Evolutionary conservation across 2,797 vertebrate species (phyloP).

Genomic region (Hozukius guyotensis): DNA sequence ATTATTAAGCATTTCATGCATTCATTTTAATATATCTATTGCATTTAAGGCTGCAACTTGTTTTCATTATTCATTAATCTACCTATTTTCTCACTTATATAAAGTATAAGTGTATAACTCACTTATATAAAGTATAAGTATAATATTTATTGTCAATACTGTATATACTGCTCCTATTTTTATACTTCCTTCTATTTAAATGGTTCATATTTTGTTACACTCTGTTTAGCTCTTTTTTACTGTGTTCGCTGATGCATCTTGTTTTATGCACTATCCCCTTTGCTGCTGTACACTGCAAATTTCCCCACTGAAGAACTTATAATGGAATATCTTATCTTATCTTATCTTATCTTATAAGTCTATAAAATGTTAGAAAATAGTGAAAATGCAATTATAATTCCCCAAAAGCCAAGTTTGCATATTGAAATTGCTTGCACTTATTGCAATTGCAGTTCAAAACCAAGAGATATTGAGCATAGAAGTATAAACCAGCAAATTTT

Average conservation of each 20-base stretch:
- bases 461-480: background rate
- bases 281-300: too few species aligned
- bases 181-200: too few species aligned
- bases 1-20: background rate
- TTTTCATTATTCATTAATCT: background rate
- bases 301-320: too few species aligned
- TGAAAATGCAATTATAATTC: background rate
- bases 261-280: too few species aligned
- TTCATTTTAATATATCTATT: background rate
- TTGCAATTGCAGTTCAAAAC: background rate
- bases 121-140: background rate
- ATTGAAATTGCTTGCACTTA: background rate
- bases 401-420: background rate
- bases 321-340: too few species aligned
- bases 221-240: too few species aligned
- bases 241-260: too few species aligned
- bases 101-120: background rate
- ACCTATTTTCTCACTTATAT: background rate
- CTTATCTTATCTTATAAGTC: background rate
- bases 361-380: background rate
- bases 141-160: too few species aligned
- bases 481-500: background rate
- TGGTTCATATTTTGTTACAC: too few species aligned
- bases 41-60: background rate
- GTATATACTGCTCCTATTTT: too few species aligned